A percentile compares a stretch with the other conserved stretches of the same genome.
These are phyloP conservation scores for Ectemnius lituratus DNA, from an alignment of 2,888 invertebrate genomes.

Conservation along the genomic window DNA sequence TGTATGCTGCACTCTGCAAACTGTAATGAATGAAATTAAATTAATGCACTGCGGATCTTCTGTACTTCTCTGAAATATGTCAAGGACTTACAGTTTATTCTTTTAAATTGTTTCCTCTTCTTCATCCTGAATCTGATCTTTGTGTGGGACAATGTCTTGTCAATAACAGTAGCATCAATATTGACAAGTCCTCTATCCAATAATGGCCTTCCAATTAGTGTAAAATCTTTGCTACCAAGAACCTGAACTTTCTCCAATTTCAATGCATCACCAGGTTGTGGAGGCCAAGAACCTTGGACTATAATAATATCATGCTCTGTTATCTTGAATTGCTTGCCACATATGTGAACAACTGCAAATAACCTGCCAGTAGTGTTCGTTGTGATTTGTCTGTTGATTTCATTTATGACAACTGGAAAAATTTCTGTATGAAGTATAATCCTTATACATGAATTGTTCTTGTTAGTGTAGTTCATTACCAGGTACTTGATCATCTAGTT, in stretches of 20 bases:
- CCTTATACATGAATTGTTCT: not conserved
- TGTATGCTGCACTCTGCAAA: conserved; percentile 84
- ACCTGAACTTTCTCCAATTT: conserved; percentile 90
- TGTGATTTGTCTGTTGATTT: conserved; percentile 83
- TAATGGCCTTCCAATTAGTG: conserved; percentile 88
- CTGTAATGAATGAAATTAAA: conserved; percentile 68
- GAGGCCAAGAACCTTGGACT: conserved; percentile 91
- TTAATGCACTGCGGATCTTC: not conserved
- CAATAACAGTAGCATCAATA: conserved; percentile 89
- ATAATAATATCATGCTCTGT: conserved; percentile 91
- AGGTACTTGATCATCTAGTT: conserved; percentile 61
- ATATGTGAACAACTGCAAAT: conserved; percentile 90
- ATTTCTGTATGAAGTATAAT: not conserved
- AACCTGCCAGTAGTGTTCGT: conserved; percentile 81
- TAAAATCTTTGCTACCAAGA: conserved; percentile 89
- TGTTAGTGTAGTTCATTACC: conserved; percentile 53
- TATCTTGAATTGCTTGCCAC: conserved; percentile 91
- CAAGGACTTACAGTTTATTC: conserved; percentile 83
- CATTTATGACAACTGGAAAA: conserved; percentile 80
- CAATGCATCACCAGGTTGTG: conserved; percentile 88
- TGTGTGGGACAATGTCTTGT: conserved; percentile 90
- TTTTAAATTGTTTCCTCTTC: conserved; percentile 87
- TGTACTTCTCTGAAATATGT: not conserved
- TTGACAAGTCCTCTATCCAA: conserved; percentile 86
- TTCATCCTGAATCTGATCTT: conserved; percentile 88